These are phyloP conservation scores for Hybognathus amarus DNA, from an alignment of 2,797 vertebrate genomes.

Conservation along the genomic window DNA sequence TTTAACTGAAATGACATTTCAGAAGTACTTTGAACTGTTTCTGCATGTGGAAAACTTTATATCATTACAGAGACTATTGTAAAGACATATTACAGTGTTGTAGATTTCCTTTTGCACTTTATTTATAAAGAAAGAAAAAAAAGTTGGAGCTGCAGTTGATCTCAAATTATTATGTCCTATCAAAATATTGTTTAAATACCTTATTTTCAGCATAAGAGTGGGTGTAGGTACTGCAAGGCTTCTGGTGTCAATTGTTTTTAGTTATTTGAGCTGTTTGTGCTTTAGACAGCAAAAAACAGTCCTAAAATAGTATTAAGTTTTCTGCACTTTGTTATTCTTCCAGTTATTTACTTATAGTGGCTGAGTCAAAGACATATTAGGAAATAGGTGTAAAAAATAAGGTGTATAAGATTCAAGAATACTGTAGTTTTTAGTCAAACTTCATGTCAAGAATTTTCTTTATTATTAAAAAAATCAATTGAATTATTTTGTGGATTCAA, in stretches of 20 bases:
- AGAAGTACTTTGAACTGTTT: not conserved
- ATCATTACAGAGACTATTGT: not conserved
- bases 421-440: constrained; percentile 53
- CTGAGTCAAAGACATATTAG: not conserved
- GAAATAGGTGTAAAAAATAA: not conserved
- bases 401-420: not conserved
- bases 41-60: not conserved
- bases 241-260: not conserved
- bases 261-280: not conserved
- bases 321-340: not conserved
- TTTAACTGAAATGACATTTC: not conserved
- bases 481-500: constrained; percentile 56
- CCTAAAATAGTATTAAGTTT: not conserved
- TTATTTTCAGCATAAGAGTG: not conserved
- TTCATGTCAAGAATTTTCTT: constrained; percentile 68
- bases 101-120: not conserved
- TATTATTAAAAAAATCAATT: constrained; percentile 61
- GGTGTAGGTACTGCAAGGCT: not conserved
- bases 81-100: not conserved
- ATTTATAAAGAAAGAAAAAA: constrained; percentile 13
- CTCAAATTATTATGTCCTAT: not conserved
- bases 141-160: not conserved
- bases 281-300: not conserved
- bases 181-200: not conserved
- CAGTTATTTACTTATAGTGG: no score